A percentile compares a stretch with the other conserved stretches of the same genome.
Conservation (phyloP, 1,140 invertebrate genomes). For the Mizuhopecten yessoensis region DNA sequence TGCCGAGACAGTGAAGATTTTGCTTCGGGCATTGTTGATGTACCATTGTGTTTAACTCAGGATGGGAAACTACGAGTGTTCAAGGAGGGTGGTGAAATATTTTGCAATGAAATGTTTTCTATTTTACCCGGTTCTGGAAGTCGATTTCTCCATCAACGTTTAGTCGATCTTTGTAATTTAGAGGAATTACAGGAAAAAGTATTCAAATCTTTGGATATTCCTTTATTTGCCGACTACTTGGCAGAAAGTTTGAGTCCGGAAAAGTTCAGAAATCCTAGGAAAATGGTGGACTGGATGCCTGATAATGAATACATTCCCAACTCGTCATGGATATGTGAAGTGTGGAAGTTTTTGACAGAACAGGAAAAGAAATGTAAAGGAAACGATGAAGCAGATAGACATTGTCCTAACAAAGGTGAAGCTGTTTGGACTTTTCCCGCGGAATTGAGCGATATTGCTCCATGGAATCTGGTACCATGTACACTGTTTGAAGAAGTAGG, state of each 20-base stretch:
- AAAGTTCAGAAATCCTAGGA: constrained; percentile 25
- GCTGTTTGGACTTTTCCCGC: not conserved
- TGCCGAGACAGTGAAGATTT: constrained; percentile 42
- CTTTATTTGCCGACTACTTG: not conserved
- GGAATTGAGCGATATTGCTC: not conserved
- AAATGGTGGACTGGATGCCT: constrained; percentile 42
- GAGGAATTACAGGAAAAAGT: not conserved
- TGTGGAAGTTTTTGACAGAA: constrained; percentile 43
- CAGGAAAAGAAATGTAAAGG: not conserved
- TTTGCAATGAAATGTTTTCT: not conserved
- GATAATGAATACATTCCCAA: not conserved
- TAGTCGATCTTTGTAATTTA: not conserved
- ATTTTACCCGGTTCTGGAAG: constrained; percentile 36
- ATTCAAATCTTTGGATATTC: constrained; percentile 45
- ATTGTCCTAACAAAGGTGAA: not conserved
- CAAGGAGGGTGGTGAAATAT: constrained; percentile 30
- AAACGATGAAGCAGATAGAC: not conserved
- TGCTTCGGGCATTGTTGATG: not conserved
- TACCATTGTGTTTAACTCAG: constrained; percentile 47
- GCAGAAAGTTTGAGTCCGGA: not conserved
- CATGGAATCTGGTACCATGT: not conserved
- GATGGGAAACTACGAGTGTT: constrained; percentile 46
- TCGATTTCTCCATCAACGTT: constrained; percentile 6
- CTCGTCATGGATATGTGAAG: not conserved
- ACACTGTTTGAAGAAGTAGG: not conserved